These are phyloP conservation scores for Cryptoprocta ferox DNA, from an alignment of 2,797 vertebrate species.

Conservation along the genomic window DNA sequence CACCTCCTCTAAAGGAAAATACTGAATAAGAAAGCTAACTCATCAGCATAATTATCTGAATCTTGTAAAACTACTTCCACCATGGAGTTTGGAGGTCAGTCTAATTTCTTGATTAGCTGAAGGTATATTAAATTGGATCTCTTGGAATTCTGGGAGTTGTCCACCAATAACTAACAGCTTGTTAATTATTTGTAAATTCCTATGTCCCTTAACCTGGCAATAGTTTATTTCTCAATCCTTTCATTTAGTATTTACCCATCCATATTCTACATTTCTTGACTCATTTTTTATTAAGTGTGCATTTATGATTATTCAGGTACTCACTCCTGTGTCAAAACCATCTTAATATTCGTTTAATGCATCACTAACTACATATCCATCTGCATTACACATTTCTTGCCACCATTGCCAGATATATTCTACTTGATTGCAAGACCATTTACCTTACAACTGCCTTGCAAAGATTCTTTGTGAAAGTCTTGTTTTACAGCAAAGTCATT, in stretches of 20 bases:
- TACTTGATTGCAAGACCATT: slow-evolving; percentile 14
- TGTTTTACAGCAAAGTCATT: slow-evolving; percentile 5
- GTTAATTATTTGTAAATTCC: slow-evolving; percentile 75
- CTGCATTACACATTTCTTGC: neutral
- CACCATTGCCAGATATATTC: neutral
- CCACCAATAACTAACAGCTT: slow-evolving; percentile 76
- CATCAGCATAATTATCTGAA: slow-evolving; percentile 44
- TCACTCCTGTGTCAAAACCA: neutral
- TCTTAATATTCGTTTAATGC: neutral
- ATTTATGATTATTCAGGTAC: neutral
- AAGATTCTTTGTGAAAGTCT: neutral
- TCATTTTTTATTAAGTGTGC: slow-evolving; percentile 27
- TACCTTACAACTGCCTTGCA: slow-evolving; percentile 10
- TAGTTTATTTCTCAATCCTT: slow-evolving; percentile 79
- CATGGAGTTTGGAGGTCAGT: slow-evolving; percentile 54
- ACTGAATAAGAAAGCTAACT: slow-evolving; percentile 39
- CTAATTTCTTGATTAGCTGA: slow-evolving; percentile 61
- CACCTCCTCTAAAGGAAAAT: neutral
- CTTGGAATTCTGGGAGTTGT: slow-evolving; percentile 60
- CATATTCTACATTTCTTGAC: slow-evolving; percentile 64
- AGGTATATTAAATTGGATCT: slow-evolving; percentile 49
- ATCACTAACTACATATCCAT: neutral
- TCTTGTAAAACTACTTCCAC: slow-evolving; percentile 38
- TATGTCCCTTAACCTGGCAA: slow-evolving; percentile 68
- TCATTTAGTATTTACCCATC: slow-evolving; percentile 63